Conservation (phyloP, 2,888 invertebrate species). For the Leptinotarsa peninsularis region DNA sequence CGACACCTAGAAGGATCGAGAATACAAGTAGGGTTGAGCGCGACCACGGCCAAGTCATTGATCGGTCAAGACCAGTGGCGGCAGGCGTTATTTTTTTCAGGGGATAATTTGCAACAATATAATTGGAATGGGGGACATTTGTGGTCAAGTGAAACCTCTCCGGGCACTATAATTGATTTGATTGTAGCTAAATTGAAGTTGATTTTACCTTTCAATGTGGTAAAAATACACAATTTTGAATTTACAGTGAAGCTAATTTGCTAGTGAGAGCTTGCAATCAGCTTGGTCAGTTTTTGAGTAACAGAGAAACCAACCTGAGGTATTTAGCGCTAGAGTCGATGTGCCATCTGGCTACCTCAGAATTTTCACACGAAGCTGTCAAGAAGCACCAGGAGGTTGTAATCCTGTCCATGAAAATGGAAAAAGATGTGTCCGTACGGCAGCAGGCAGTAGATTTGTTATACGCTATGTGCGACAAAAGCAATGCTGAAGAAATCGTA, state of each 20-base stretch:
- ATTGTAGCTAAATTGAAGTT: too few relatives aligned
- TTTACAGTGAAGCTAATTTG: conserved; percentile 88
- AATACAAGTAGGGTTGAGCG: too few relatives aligned
- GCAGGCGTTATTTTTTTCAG: too few relatives aligned
- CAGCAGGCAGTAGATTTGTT: conserved; percentile 98
- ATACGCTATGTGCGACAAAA: conserved; percentile 99
- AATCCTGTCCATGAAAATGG: conserved; percentile 98
- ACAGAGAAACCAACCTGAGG: conserved; percentile 96
- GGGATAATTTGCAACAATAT: too few relatives aligned
- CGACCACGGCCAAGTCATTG: too few relatives aligned
- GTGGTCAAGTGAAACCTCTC: too few relatives aligned
- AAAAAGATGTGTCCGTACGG: conserved; percentile 97
- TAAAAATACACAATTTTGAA: not conserved
- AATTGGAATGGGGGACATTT: too few relatives aligned
- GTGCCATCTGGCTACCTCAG: conserved; percentile 98
- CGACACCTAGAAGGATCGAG: too few relatives aligned
- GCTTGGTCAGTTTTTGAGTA: conserved; percentile 96
- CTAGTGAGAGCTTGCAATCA: conserved; percentile 98
- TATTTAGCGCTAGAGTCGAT: conserved; percentile 98
- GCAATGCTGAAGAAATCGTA: conserved; percentile 99
- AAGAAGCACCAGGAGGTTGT: conserved; percentile 99
- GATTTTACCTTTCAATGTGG: not conserved
- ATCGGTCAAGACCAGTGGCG: too few relatives aligned
- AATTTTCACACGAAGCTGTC: conserved; percentile 99
- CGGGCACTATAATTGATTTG: too few relatives aligned